phyloP scores from a whole-genome alignment of 2,797 vertebrate genomes.

The Chelonia mydas region DNA sequence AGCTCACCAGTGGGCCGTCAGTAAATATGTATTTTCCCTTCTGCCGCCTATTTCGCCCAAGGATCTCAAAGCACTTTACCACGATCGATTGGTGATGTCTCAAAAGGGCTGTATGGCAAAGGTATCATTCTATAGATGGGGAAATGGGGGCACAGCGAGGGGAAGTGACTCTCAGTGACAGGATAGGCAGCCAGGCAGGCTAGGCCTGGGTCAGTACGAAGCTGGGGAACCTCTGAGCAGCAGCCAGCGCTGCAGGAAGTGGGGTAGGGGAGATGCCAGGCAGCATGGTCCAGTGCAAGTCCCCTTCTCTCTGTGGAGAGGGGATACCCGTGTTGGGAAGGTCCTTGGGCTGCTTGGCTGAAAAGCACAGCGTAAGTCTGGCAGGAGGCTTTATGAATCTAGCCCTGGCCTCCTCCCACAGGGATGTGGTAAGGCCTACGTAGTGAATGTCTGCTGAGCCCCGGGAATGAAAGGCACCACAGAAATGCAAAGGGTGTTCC shows the following conservation, averaged over 20 bases:
- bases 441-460: background rate
- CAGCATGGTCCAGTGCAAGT: background rate
- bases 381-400: no score
- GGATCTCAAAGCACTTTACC: background rate
- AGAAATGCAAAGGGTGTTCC: background rate
- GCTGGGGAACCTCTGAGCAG: background rate
- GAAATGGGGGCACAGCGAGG: background rate
- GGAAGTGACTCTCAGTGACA: background rate
- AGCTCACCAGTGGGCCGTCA: background rate
- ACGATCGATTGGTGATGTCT: background rate
- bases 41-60: background rate
- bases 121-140: background rate
- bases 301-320: background rate
- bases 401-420: background rate
- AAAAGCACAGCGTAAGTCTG: background rate
- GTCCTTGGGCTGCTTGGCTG: background rate
- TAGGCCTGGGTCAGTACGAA: background rate
- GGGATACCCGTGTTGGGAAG: background rate
- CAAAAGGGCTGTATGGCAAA: background rate
- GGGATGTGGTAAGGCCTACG: background rate
- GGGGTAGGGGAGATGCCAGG: background rate
- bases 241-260: background rate
- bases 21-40: background rate
- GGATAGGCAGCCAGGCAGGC: background rate
- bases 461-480: no score